Conservation (phyloP, 2,113 vertebrate species). For the Corydoras sp. region DNA sequence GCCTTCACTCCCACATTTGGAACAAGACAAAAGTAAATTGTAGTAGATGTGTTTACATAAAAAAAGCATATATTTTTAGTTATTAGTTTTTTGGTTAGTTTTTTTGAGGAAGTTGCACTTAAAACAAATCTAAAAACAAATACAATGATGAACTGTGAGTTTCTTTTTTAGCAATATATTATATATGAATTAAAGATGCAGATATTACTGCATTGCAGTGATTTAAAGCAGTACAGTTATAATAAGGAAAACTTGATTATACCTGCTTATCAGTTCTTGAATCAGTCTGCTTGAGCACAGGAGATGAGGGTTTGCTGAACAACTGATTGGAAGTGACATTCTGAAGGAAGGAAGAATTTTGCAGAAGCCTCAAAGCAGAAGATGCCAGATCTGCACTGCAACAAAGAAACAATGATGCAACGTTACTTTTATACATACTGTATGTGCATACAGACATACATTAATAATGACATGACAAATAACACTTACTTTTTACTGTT, state of each 20-base stretch:
- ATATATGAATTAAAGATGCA: no score
- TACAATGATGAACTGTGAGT: no score
- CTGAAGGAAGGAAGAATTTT: slow-evolving; percentile 67
- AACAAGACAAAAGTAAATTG: no score
- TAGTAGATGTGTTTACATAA: no score
- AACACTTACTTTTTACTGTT: no score
- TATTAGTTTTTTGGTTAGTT: no score
- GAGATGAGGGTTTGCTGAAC: slow-evolving; percentile 18
- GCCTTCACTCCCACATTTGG: no score
- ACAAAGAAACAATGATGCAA: not conserved
- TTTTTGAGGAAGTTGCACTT: no score
- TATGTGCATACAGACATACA: not conserved
- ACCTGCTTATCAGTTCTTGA: slow-evolving; percentile 42
- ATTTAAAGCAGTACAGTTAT: not conserved
- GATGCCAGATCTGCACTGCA: slow-evolving; percentile 72
- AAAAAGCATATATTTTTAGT: no score
- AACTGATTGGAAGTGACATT: slow-evolving; percentile 31
- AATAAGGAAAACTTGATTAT: slow-evolving; percentile 8
- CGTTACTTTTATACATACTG: not conserved
- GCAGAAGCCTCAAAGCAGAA: slow-evolving; percentile 75
- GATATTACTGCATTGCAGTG: no score
- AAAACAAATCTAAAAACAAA: no score
- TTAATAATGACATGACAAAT: not conserved
- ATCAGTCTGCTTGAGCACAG: slow-evolving; percentile 29
- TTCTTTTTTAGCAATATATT: no score